Evolutionary conservation across 2,888 invertebrate genomes (phyloP), one percentile per base, ranked within the genome.

Genomic region (Brachypalpus laphriformis): DNA sequence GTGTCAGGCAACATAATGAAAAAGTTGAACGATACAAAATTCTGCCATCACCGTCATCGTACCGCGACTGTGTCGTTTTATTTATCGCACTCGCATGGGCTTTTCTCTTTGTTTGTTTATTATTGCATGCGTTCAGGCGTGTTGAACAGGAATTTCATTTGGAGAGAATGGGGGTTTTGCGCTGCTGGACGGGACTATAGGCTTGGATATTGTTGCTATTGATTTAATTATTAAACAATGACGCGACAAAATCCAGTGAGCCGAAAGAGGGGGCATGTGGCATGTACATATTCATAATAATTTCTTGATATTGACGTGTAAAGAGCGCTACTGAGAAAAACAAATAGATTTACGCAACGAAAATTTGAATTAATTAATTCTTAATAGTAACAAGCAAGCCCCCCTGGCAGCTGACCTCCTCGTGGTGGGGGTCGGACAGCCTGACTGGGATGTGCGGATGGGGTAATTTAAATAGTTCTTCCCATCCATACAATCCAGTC

Each of bases 211-310:
- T 77, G 77, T 77, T 70, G 77, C 49, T 65, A 49, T 82, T 77
- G 71, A 82, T 77, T 82, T 82, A 77, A 82, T 82, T 82, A 77
- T 77, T 71, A 77, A 77, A 77, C 77, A 82, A 77, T 82, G 71
- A 77, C 77, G 82, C 71, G 71, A 66, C 82, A 82, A 59, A 59
- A 71, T 18, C 20, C 77, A 77, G 25, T 45, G 56, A 71, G 54
- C 45, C 57, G 56, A 25, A 34, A 71, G 4, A 5, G 22, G 6
- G 20, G 11, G 20, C 4, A 7, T 28, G 28, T 3, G 7, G 28
- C 54, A 28, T 28, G 14, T 54, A 54, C n/a, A n/a, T n/a, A n/a
- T n/a, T n/a, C n/a, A 51, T 25, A 51, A 51, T 25, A 51, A 51
- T 51, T 51, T 25, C 25, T 51, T 18, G 25, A n/a, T 51, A 51